Base-by-base conservation (phyloP, 2,113 vertebrate species). In the Chloropsis hardwickii region DNA sequence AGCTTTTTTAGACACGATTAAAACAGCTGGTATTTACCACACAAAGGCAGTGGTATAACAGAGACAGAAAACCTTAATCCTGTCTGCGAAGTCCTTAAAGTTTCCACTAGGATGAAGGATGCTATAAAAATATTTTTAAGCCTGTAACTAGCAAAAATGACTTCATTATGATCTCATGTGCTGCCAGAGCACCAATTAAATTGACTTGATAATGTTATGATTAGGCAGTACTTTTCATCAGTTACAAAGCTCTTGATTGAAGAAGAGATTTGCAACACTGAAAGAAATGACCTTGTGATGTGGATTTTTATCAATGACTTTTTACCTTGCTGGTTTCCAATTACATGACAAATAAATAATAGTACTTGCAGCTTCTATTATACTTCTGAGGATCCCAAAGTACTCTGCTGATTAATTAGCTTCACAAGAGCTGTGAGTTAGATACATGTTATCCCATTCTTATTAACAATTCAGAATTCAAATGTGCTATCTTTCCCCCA, bases 171-270 rank as follows among this genome's bases (percentile, higher is more conserved):
- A 93, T 94, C 94, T 96, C 94, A 90, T 95, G 92, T 94, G 86
- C 94, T 96, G 95, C 93, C 93, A 95, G 87, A 95, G 90, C 90
- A 93, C 94, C 95, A 96, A 96, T 95, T 96, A 96, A 96, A 96
- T 95, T 97, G 92, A 92, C 95, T 96, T 97, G 96, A 96, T 97
- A 97, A 93, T 94, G 94, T 97, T 96, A 88, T 96, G 96, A 97
- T 97, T 97, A 97, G 93, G 64, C 82, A 88, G 82, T 84, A 96
- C 88, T 96, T 97, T 97, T 97, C 95, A 97, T 97, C 96, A 96
- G 95, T 96, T 96, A 94, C 94, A 96, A 94, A 94, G 93, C 95
- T 95, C 95, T 97, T 97, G 96, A 96, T 96, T 95, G 95, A 95
- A 94, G 93, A 95, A 95, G 92, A 96, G 94, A 96, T 96, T 96